A percentile compares a stretch with the other conserved stretches of the same genome.
Conservation (phyloP, 2,113 vertebrate genomes). For the Numida meleagris region DNA sequence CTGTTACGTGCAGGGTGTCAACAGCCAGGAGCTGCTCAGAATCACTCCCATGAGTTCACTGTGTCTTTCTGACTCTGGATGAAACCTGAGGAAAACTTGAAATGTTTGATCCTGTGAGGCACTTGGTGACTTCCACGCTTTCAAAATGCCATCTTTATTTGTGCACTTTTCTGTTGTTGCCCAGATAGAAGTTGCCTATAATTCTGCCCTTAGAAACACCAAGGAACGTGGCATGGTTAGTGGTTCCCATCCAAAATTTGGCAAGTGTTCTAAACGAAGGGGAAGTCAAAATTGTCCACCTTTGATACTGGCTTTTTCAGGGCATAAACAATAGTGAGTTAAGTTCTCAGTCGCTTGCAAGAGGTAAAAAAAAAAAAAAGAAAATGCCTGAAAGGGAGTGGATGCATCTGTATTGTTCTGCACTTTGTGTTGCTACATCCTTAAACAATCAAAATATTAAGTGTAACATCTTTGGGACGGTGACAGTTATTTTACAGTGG, state of each 20-base stretch:
- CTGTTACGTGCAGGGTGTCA: neutral
- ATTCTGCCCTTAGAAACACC: neutral
- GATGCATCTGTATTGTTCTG: neutral
- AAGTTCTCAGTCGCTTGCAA: neutral
- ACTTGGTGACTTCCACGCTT: neutral
- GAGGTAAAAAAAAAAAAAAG: neutral
- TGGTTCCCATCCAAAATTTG: neutral
- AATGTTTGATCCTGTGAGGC: neutral
- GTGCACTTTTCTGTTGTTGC: neutral
- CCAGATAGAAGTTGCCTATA: neutral
- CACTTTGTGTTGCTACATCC: neutral
- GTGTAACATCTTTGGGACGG: neutral
- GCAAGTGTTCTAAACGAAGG: neutral
- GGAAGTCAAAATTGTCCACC: neutral
- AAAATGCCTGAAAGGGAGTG: neutral
- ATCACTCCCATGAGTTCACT: fast-evolving
- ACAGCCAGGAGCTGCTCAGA: neutral
- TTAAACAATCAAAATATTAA: neutral
- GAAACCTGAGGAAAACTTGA: neutral
- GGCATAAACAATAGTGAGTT: neutral
- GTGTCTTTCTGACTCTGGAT: neutral
- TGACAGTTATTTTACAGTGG: neutral
- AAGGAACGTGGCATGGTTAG: neutral
- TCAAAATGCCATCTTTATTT: neutral
- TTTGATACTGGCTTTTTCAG: neutral